phyloP scores from a whole-genome alignment of 1,140 invertebrate genomes.

The Conus betulinus region DNA sequence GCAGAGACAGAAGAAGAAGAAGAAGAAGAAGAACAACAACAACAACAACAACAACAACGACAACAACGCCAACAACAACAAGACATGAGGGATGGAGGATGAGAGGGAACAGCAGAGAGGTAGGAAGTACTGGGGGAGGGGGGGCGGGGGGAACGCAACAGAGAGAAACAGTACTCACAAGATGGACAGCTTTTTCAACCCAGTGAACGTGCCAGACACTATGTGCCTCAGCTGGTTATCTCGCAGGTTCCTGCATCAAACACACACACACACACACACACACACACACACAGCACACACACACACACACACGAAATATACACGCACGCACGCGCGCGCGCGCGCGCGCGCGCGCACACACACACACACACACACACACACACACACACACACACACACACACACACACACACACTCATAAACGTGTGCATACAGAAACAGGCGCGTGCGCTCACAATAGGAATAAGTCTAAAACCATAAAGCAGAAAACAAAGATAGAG shows the following conservation, averaged over 20 bases:
- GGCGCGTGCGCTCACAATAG: not conserved
- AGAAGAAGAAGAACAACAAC: too few species aligned
- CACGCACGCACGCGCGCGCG: too few species aligned
- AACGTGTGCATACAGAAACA: not conserved
- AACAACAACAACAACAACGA: too few species aligned
- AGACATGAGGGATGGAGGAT: not conserved
- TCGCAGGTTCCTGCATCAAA: slow-evolving; percentile 19
- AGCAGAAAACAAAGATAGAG: not conserved
- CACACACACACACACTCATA: not conserved
- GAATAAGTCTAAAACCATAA: not conserved
- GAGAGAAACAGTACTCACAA: slow-evolving; percentile 23
- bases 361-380: too few species aligned
- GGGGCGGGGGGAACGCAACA: not conserved
- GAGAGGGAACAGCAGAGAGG: not conserved
- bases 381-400: too few species aligned
- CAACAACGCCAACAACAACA: too few species aligned
- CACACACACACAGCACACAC: not conserved
- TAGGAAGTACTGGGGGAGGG: not conserved
- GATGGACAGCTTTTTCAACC: not conserved
- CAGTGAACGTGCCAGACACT: not conserved
- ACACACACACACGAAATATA: not conserved
- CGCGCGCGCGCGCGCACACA: too few species aligned
- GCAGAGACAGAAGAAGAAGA: not conserved
- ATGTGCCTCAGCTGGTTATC: slow-evolving; percentile 26
- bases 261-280: slow-evolving; percentile 1